Base-by-base conservation (phyloP, 2,888 invertebrate species). In the Lochmaea capreae region DNA sequence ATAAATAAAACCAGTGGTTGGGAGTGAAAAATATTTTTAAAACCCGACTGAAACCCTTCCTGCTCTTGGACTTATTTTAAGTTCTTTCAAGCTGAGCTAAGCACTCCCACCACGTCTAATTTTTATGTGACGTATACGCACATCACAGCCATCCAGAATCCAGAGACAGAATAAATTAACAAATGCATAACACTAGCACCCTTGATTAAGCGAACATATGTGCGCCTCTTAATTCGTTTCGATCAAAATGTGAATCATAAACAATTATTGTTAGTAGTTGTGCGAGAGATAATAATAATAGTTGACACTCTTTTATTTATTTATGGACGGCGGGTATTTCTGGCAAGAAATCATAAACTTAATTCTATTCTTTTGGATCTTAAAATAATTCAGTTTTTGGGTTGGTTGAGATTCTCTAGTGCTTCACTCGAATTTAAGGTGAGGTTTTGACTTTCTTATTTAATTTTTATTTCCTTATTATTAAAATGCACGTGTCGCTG, bases 51-150 rank as follows among this genome's bases (percentile, higher is more conserved):
- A n/a, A 49, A 54, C 66, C 68, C 62, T 66, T 22, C 46, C 59
- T 72, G 72, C 79, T 79, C 78, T 80, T 77, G 74, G 81, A 81
- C 82, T 84, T 84, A 84, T 84, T 84, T 84, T 84, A 81, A 83
- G 84, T 81, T 77, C 68, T 69, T 74, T 10, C 54, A 75, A 80
- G 81, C 81, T 77, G 76, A 78, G 78, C 78, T 77, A 73, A 73
- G 74, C 77, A 79, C 81, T 81, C 81, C 78, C 83, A 65, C 71
- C 46, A 49, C 18, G 43, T 43, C 46, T 26, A 33, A 65, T 75
- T 72, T 62, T 68, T 16, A 42, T 10, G 73, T 79, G 77, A 80
- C 80, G 80, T 79, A 75, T 73, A 66, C 63, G 74, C 72, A 72
- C 62, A 63, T 63, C 43, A 43, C 42, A 63, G 69, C 74, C 77